These are phyloP conservation scores for Eugnorisma glareosa DNA, from an alignment of 2,888 invertebrate genomes.

Conservation along the genomic window DNA sequence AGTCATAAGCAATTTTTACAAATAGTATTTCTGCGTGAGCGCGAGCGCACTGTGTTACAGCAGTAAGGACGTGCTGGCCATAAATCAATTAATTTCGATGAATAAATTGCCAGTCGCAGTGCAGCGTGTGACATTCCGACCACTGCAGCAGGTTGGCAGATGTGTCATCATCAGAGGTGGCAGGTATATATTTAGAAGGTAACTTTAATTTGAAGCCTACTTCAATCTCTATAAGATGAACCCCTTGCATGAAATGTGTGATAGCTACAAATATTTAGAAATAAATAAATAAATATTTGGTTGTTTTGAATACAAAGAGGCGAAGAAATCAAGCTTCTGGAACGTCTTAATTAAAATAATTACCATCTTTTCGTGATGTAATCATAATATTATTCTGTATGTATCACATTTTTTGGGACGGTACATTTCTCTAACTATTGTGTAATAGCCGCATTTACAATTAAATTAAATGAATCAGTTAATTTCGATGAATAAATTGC, in stretches of 20 bases:
- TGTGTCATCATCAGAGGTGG: slow-evolving; percentile 15
- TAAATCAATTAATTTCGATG: slow-evolving; percentile 90
- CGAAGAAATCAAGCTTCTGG: not conserved
- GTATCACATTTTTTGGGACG: not conserved
- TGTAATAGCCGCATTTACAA: not conserved
- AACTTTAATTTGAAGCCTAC: not conserved
- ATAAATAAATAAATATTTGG: not conserved
- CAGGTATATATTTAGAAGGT: not conserved
- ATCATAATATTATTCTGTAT: not conserved
- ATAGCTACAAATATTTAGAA: not conserved
- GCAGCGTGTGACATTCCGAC: slow-evolving; percentile 68
- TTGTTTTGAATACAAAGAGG: not conserved
- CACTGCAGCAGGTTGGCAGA: slow-evolving; percentile 42
- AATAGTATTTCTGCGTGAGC: slow-evolving; percentile 33
- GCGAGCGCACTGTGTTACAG: slow-evolving; percentile 57
- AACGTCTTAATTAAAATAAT: not conserved
- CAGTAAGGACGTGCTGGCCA: slow-evolving; percentile 78
- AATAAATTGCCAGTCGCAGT: slow-evolving; percentile 83
- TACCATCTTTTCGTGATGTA: not conserved
- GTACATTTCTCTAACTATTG: not conserved
- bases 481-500: not conserved
- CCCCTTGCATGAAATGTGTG: not conserved
- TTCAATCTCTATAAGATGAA: too few relatives aligned
- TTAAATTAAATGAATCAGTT: not conserved
- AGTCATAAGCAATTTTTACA: slow-evolving; percentile 36